Conservation (phyloP, 2,797 vertebrate genomes). For the Neosalanx taihuensis region DNA sequence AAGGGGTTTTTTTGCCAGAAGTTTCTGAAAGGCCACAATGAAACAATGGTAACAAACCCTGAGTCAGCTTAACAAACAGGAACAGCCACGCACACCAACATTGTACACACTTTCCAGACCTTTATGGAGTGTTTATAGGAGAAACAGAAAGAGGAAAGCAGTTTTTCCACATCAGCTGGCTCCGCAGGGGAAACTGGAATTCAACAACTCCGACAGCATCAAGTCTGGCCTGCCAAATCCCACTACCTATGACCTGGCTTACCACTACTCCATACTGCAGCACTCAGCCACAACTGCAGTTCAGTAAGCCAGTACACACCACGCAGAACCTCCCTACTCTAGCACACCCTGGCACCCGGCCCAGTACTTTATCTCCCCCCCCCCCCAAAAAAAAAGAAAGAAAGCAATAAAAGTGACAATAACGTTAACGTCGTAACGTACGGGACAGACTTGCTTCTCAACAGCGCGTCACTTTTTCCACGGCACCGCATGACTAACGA, state of each 20-base stretch:
- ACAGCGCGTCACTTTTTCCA: too few relatives aligned
- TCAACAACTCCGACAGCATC: conserved; percentile 31
- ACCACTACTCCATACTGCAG: not conserved
- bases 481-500: too few relatives aligned
- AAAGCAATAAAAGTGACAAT: not conserved
- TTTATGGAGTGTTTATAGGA: conserved; percentile 19
- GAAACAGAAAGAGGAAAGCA: conserved; percentile 51
- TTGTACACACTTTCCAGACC: conserved; percentile 23
- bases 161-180: conserved; percentile 37
- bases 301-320: not conserved
- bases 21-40: not conserved
- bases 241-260: not conserved
- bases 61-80: conserved; percentile 26
- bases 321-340: not conserved
- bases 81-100: conserved; percentile 16
- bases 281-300: not conserved
- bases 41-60: conserved; percentile 8
- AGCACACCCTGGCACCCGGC: not conserved
- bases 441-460: too few relatives aligned
- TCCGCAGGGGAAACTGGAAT: conserved; percentile 48
- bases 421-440: too few relatives aligned
- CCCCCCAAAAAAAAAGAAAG: not conserved
- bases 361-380: too few relatives aligned
- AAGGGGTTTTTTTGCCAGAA: conserved; percentile 17
- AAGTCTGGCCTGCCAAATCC: conserved; percentile 6